Evolutionary conservation across 1,140 invertebrate species (phyloP).

Genomic region (Riptortus pedestris): DNA sequence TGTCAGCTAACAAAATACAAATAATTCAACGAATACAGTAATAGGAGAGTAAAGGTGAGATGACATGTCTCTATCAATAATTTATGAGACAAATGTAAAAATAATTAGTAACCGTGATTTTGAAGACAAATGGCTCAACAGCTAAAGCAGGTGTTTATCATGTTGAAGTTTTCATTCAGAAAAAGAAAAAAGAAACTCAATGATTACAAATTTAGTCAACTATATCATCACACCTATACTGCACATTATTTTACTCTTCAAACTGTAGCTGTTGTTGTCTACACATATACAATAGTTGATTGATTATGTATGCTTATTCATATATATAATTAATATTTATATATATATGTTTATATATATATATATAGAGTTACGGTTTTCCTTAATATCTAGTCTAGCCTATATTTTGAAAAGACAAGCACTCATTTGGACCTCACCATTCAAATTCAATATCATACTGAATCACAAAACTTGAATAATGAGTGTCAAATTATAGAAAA

Average conservation of each 20-base stretch:
- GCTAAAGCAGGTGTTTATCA: too few relatives aligned
- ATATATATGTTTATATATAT: too few relatives aligned
- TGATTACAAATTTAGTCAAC: too few relatives aligned
- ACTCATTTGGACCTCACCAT: neutral
- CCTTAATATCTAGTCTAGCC: neutral
- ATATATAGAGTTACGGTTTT: neutral
- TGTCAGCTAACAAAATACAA: neutral
- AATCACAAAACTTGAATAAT: conserved; percentile 7
- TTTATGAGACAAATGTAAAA: too few relatives aligned
- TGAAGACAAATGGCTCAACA: too few relatives aligned
- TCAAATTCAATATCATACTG: conserved; percentile 6
- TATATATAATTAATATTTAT: conserved; percentile 8
- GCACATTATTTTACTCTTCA: neutral
- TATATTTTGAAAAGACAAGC: neutral
- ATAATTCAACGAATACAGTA: conserved; percentile 1
- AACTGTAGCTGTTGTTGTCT: conserved; percentile 3
- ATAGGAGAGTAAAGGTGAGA: neutral
- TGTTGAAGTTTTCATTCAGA: too few relatives aligned
- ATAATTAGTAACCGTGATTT: too few relatives aligned
- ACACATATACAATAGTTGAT: conserved; percentile 9
- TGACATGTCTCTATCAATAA: neutral
- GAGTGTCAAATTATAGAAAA: conserved; percentile 8
- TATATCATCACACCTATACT: conserved; percentile 9
- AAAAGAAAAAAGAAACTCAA: too few relatives aligned
- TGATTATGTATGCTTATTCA: conserved; percentile 6